A percentile compares a stretch with the other conserved stretches of the same genome.
These are phyloP conservation scores for Cisticola juncidis DNA, from an alignment of 2,113 vertebrate genomes.

Conservation along the genomic window DNA sequence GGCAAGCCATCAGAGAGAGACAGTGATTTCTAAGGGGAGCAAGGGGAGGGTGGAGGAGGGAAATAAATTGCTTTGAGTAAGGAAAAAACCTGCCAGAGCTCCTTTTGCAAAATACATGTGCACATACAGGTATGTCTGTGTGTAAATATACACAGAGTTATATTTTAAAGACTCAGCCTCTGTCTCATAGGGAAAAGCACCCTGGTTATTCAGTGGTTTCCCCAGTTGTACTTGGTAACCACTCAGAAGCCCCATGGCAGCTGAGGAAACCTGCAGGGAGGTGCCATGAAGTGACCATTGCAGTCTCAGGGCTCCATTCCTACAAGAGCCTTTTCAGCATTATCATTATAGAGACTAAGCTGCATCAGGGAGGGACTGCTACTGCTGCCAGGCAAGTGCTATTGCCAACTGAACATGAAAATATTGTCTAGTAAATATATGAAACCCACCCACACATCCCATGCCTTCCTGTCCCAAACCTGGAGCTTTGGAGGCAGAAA, in stretches of 20 bases:
- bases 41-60: neutral
- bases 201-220: neutral
- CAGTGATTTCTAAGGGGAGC: neutral
- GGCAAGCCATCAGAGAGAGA: neutral
- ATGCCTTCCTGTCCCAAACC: neutral
- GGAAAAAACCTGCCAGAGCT: neutral
- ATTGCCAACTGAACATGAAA: neutral
- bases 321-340: neutral
- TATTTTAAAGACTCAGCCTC: neutral
- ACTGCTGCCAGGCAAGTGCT: neutral
- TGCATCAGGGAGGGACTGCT: neutral
- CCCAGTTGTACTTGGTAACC: neutral
- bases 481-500: neutral
- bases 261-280: neutral
- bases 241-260: neutral
- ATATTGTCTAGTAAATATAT: neutral
- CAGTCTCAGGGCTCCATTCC: neutral
- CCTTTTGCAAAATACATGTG: neutral
- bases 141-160: neutral
- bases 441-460: fast-evolving
- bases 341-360: neutral
- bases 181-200: neutral
- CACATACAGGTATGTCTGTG: fast-evolving
- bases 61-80: neutral
- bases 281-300: neutral